Conservation (phyloP, 2,113 vertebrate genomes). For the Alaudala cheleensis region DNA sequence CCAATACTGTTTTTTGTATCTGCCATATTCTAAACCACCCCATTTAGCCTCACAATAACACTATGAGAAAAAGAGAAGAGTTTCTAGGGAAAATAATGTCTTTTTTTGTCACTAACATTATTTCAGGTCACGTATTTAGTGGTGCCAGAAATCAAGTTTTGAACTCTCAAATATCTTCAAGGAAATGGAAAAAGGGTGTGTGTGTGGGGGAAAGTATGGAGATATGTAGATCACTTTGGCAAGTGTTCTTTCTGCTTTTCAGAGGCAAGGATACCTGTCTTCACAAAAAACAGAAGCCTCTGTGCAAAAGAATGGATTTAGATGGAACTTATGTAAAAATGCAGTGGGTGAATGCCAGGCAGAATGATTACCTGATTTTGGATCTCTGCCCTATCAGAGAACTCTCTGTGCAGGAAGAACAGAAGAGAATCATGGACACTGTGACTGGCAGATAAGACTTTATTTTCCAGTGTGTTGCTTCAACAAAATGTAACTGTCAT, state of each 20-base stretch:
- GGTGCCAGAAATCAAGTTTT: neutral
- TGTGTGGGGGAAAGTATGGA: fast-evolving
- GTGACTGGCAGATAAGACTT: neutral
- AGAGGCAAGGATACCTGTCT: neutral
- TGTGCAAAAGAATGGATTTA: neutral
- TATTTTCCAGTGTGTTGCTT: neutral
- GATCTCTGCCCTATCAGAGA: neutral
- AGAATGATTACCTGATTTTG: neutral
- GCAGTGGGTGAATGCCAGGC: neutral
- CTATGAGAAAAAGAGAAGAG: neutral
- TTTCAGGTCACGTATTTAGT: neutral
- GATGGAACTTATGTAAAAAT: neutral
- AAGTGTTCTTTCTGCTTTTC: neutral
- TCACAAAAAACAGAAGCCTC: neutral
- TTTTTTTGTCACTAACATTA: neutral
- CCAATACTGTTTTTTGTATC: neutral
- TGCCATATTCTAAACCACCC: neutral
- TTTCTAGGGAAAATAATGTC: neutral
- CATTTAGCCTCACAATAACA: neutral
- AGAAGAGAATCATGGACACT: neutral
- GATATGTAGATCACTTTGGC: neutral
- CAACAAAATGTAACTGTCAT: neutral
- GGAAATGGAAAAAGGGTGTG: neutral
- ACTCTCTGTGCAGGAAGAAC: neutral
- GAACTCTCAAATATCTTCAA: neutral